phyloP scores from a whole-genome alignment of 2,113 vertebrate species.

The Otolemur garnettii region DNA sequence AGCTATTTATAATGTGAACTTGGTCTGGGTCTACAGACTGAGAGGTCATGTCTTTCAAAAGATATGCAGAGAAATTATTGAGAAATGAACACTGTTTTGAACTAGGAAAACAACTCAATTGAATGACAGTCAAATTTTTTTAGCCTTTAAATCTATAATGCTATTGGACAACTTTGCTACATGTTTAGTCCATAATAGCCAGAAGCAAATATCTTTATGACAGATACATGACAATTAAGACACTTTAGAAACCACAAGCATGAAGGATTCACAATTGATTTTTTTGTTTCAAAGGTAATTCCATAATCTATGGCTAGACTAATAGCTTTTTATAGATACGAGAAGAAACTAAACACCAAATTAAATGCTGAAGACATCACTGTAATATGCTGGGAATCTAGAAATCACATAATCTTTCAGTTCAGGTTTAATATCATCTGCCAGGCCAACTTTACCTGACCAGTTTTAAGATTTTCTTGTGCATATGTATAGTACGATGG shows the following conservation, averaged over 20 bases:
- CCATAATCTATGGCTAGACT: constrained; percentile 43
- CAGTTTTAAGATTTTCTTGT: background rate
- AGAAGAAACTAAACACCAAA: constrained; percentile 59
- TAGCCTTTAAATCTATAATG: background rate
- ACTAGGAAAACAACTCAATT: background rate
- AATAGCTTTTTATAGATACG: constrained; percentile 54
- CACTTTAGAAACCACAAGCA: background rate
- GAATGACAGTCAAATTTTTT: background rate
- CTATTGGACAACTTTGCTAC: background rate
- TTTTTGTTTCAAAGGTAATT: constrained; percentile 61
- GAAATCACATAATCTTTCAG: background rate
- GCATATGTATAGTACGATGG: background rate
- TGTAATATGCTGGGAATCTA: constrained; percentile 48
- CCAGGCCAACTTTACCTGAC: constrained; percentile 24
- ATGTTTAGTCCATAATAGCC: background rate
- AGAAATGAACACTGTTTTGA: background rate
- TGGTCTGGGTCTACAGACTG: background rate
- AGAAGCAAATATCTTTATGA: constrained; percentile 53
- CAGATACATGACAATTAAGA: background rate
- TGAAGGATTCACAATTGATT: constrained; percentile 27
- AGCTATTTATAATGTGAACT: background rate
- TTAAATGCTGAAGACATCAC: constrained; percentile 36
- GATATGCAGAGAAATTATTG: background rate
- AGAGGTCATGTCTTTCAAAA: background rate
- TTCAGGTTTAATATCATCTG: constrained; percentile 53